A percentile compares a stretch with the other conserved stretches of the same genome.
phyloP scores from a whole-genome alignment of 1,140 invertebrate genomes.

The Tribolium castaneum region DNA sequence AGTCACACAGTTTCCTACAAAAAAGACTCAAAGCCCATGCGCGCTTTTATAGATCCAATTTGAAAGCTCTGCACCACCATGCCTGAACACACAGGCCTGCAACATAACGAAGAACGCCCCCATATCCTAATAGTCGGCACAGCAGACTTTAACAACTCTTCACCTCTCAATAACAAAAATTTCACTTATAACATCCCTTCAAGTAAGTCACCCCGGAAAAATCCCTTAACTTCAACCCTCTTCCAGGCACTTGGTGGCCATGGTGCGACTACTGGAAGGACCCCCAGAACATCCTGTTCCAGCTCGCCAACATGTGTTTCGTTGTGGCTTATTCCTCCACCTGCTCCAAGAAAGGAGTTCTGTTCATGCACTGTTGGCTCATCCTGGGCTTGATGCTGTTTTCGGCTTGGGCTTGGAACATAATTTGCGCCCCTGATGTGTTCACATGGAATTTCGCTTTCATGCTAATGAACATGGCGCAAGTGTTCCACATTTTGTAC shows the following conservation, averaged over 20 bases:
- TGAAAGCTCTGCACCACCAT: not conserved
- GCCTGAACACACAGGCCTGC: slow-evolving; percentile 47
- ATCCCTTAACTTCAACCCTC: not conserved
- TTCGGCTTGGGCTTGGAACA: slow-evolving; percentile 89
- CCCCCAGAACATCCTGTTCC: slow-evolving; percentile 76
- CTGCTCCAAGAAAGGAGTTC: slow-evolving; percentile 79
- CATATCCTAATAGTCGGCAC: slow-evolving; percentile 57
- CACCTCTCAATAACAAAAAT: slow-evolving; percentile 57
- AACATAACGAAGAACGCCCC: slow-evolving; percentile 57
- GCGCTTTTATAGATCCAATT: slow-evolving; percentile 19
- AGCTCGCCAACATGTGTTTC: slow-evolving; percentile 81
- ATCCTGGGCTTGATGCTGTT: slow-evolving; percentile 84
- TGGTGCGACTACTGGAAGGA: slow-evolving; percentile 75
- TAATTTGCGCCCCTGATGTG: slow-evolving; percentile 88
- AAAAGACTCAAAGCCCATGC: not conserved
- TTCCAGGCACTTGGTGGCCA: slow-evolving; percentile 70
- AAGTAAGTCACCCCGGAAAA: slow-evolving; percentile 49
- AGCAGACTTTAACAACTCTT: slow-evolving; percentile 54
- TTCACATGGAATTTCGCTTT: slow-evolving; percentile 92
- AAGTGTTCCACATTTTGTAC: slow-evolving; percentile 85
- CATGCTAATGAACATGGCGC: slow-evolving; percentile 84
- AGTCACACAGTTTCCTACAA: not conserved
- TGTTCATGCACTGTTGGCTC: slow-evolving; percentile 84
- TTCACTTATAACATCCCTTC: slow-evolving; percentile 60
- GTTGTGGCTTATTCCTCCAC: slow-evolving; percentile 82